phyloP scores from a whole-genome alignment of 1,140 invertebrate genomes.

The Bradysia coprophila region DNA sequence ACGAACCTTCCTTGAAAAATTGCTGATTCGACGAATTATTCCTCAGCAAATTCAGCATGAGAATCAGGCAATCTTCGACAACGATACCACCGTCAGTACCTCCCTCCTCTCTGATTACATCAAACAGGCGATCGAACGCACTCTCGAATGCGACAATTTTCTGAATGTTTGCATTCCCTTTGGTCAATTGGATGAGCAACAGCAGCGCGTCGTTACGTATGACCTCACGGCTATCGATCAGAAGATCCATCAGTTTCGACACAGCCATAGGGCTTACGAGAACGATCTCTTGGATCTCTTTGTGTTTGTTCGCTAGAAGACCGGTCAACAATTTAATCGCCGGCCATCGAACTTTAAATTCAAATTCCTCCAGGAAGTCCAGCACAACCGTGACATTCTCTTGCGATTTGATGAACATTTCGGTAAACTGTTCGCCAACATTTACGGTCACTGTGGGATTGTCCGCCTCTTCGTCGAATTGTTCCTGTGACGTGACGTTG shows the following conservation, averaged over 20 bases:
- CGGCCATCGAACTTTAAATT: conserved; percentile 76
- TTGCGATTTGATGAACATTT: conserved; percentile 89
- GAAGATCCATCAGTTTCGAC: conserved; percentile 90
- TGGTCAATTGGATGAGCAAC: conserved; percentile 83
- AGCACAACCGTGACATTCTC: conserved; percentile 76
- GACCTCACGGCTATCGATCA: conserved; percentile 86
- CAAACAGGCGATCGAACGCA: conserved; percentile 89
- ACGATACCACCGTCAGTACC: conserved; percentile 91
- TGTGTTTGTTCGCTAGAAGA: conserved; percentile 61
- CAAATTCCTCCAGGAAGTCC: conserved; percentile 84
- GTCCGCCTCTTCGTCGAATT: conserved; percentile 64
- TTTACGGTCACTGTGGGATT: conserved; percentile 36
- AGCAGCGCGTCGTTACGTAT: conserved; percentile 91
- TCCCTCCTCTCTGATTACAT: conserved; percentile 85
- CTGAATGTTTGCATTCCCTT: conserved; percentile 94
- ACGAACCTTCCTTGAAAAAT: conserved; percentile 94
- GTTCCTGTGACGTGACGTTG: conserved; percentile 72
- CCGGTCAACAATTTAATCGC: conserved; percentile 70
- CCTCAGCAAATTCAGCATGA: conserved; percentile 85
- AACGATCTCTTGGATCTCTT: conserved; percentile 90
- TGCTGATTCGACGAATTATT: conserved; percentile 97
- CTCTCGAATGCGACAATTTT: conserved; percentile 99
- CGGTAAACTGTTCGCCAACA: conserved; percentile 88
- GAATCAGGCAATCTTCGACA: conserved; percentile 92
- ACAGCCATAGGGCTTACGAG: conserved; percentile 93